Conservation (phyloP, 2,888 invertebrate species). For the Drosophila prostipennis region DNA sequence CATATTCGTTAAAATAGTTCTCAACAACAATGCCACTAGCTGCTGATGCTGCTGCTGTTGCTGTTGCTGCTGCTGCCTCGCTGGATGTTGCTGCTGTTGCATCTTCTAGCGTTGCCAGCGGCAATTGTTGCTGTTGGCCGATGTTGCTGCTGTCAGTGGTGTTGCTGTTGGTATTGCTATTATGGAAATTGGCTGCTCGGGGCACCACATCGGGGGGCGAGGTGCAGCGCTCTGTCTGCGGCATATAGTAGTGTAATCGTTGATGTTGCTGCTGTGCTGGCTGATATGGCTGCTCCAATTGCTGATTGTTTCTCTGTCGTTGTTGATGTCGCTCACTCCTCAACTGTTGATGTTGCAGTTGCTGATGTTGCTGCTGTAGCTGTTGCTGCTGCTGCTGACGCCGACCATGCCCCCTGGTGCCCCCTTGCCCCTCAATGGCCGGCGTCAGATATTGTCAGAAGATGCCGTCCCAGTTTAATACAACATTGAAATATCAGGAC, state of each 20-base stretch:
- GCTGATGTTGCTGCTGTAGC: constrained; percentile 54
- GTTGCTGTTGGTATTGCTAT: constrained; percentile 50
- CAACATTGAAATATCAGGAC: constrained; percentile 85
- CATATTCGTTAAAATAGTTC: constrained; percentile 83
- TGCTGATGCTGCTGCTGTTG: constrained; percentile 35
- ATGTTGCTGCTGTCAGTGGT: neutral
- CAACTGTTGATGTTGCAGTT: constrained; percentile 29
- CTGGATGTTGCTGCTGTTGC: constrained; percentile 23
- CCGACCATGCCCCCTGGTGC: constrained; percentile 49
- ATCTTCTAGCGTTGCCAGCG: constrained; percentile 18
- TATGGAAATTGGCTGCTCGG: constrained; percentile 78
- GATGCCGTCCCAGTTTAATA: constrained; percentile 84
- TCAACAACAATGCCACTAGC: constrained; percentile 81
- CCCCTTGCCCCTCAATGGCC: constrained; percentile 45
- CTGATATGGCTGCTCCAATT: constrained; percentile 68
- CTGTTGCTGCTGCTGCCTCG: constrained; percentile 23
- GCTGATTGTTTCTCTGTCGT: constrained; percentile 69
- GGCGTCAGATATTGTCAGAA: constrained; percentile 84
- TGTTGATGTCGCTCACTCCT: constrained; percentile 53
- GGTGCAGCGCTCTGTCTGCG: constrained; percentile 77
- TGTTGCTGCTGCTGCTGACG: constrained; percentile 58
- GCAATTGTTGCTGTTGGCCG: constrained; percentile 49
- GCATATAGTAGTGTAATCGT: constrained; percentile 57
- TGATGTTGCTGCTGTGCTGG: constrained; percentile 64
- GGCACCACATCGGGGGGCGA: constrained; percentile 83